These are phyloP conservation scores for Heteropelma amictum DNA, from an alignment of 2,888 invertebrate genomes.

Conservation along the genomic window DNA sequence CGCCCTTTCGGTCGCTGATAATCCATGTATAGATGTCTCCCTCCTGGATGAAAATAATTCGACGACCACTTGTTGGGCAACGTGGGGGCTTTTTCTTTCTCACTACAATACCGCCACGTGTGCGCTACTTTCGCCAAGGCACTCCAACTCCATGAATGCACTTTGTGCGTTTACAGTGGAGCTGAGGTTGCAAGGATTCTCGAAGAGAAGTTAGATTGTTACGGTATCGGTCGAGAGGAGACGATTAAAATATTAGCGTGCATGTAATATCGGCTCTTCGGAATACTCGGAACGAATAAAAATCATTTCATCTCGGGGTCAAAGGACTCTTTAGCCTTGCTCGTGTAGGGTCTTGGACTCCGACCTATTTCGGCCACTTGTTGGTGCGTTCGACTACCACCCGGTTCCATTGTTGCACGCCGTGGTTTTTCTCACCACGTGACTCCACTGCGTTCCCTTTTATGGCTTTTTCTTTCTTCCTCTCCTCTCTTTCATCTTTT, in stretches of 20 bases:
- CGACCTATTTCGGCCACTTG: constrained; percentile 43
- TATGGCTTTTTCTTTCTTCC: constrained; percentile 6
- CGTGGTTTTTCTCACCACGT: constrained; percentile 48
- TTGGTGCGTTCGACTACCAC: constrained; percentile 41
- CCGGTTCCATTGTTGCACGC: constrained; percentile 18
- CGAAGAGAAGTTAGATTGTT: constrained; percentile 33
- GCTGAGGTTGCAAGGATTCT: constrained; percentile 7
- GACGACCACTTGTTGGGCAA: constrained; percentile 58
- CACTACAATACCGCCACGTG: constrained; percentile 38
- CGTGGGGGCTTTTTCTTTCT: constrained; percentile 25
- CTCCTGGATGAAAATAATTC: background rate
- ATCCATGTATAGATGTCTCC: background rate
- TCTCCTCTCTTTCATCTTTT: background rate
- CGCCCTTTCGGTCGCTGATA: background rate
- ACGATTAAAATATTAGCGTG: constrained; percentile 45
- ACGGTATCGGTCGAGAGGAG: constrained; percentile 20
- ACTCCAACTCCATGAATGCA: background rate
- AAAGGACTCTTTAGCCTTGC: constrained; percentile 20
- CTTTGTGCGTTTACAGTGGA: background rate
- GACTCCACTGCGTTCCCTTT: constrained; percentile 38
- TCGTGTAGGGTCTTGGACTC: constrained; percentile 2
- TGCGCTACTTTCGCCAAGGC: constrained; percentile 5
- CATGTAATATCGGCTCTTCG: constrained; percentile 1
- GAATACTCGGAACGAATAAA: background rate
- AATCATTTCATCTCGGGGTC: constrained; percentile 33